These are phyloP conservation scores for Eupristina koningsbergeri DNA, from an alignment of 1,140 invertebrate genomes.

Conservation along the genomic window DNA sequence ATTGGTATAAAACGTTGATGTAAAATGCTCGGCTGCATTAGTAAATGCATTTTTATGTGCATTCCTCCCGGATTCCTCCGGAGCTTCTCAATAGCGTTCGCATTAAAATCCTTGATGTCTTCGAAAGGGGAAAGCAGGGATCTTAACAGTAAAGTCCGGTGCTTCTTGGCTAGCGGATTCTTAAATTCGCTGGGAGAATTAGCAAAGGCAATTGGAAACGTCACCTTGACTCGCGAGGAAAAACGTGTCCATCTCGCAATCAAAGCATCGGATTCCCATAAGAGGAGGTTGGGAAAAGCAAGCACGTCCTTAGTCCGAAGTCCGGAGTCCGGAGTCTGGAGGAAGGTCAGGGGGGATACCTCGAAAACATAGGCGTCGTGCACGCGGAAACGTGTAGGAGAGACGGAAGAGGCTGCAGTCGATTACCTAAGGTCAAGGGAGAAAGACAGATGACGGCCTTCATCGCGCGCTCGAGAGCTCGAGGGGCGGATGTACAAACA, in stretches of 20 bases:
- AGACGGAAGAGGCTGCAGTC: constrained; percentile 23
- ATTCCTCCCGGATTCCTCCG: not conserved
- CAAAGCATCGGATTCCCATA: not conserved
- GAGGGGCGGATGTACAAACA: constrained; percentile 50
- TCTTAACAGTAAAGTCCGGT: not conserved
- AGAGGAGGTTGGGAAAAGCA: not conserved
- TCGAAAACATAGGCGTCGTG: not conserved
- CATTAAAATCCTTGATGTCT: not conserved
- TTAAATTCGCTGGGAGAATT: not conserved
- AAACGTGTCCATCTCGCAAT: not conserved
- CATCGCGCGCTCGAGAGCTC: constrained; percentile 34
- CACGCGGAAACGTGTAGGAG: constrained; percentile 11
- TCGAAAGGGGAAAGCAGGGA: not conserved
- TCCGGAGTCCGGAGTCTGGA: too few relatives aligned
- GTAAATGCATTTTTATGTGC: not conserved
- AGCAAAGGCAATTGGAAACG: not conserved
- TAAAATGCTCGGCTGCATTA: not conserved
- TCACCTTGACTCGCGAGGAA: not conserved
- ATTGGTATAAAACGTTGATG: not conserved
- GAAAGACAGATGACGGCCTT: constrained; percentile 50
- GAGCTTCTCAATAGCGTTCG: not conserved
- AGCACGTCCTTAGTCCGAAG: too few relatives aligned
- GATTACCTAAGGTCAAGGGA: constrained; percentile 11
- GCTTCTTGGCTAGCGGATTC: not conserved
- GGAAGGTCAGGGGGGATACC: not conserved